These are phyloP conservation scores for Pygmarrhopalites habei DNA, from an alignment of 1,140 invertebrate genomes.

Conservation along the genomic window DNA sequence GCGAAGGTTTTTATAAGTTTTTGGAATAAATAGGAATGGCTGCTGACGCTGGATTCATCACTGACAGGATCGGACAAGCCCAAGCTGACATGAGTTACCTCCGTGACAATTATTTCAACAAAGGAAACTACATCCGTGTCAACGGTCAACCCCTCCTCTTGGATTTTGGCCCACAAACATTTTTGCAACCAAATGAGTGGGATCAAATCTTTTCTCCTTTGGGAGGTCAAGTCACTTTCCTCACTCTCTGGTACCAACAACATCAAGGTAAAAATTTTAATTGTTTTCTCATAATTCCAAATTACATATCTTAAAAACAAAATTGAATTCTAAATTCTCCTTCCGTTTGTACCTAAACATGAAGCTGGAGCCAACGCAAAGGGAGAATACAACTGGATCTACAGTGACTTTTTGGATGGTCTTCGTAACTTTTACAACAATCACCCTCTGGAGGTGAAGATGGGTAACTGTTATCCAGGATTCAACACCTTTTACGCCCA, in stretches of 20 bases:
- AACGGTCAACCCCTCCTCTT: constrained; percentile 22
- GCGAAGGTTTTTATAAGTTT: too few species aligned
- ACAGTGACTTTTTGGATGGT: constrained; percentile 26
- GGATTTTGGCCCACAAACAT: constrained; percentile 31
- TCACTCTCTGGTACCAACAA: constrained; percentile 29
- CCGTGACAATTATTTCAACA: constrained; percentile 22
- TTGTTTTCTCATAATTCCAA: too few species aligned
- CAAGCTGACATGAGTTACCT: constrained; percentile 29
- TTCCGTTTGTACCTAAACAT: too few species aligned
- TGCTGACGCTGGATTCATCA: constrained; percentile 27
- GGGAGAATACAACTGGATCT: constrained; percentile 34
- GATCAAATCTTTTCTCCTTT: constrained; percentile 16
- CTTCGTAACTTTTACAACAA: constrained; percentile 29
- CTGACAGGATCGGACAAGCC: constrained; percentile 18
- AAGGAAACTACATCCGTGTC: constrained; percentile 24
- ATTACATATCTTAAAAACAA: too few species aligned
- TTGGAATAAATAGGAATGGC: constrained; percentile 31
- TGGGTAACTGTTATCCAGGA: constrained; percentile 24
- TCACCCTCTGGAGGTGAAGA: constrained; percentile 6
- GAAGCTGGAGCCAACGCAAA: neutral
- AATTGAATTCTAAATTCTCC: too few species aligned
- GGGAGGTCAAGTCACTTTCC: constrained; percentile 19
- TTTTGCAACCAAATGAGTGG: constrained; percentile 22
- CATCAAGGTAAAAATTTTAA: neutral
- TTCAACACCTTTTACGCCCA: constrained; percentile 21